Percentiles rank a stretch among this genome's conserved stretches.
Evolutionary conservation across 2,797 vertebrate species (phyloP).

Genomic region (Emys orbicularis): DNA sequence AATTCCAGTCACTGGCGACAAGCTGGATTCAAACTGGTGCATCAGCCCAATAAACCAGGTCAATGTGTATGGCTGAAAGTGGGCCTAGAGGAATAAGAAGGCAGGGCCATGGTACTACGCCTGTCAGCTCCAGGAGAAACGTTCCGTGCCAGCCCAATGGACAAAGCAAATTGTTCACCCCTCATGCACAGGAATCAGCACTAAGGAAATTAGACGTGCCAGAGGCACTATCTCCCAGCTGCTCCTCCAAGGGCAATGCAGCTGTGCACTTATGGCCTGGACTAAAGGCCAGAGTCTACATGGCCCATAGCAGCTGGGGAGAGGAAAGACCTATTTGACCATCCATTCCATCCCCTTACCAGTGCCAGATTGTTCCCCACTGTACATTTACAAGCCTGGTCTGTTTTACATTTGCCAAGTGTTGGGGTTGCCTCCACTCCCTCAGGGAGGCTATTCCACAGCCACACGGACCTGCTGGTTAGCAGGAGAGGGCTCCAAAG

Average conservation of each 20-base stretch:
- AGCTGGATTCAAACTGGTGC: neutral
- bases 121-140: neutral
- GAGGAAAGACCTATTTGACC: neutral
- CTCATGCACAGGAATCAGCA: neutral
- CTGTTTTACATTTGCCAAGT: neutral
- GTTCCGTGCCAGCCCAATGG: neutral
- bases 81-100: neutral
- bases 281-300: neutral
- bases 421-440: neutral
- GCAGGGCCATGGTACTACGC: neutral
- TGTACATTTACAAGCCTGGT: neutral
- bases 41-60: neutral
- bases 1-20: neutral
- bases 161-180: neutral
- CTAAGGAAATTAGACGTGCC: neutral
- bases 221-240: neutral
- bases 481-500: neutral
- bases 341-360: neutral
- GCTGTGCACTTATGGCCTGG: neutral
- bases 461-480: neutral
- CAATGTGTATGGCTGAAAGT: neutral
- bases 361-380: neutral
- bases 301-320: neutral
- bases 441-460: neutral
- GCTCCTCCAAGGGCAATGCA: neutral